Conservation (phyloP, 2,888 invertebrate genomes). For the Chrysina gloriosa region DNA sequence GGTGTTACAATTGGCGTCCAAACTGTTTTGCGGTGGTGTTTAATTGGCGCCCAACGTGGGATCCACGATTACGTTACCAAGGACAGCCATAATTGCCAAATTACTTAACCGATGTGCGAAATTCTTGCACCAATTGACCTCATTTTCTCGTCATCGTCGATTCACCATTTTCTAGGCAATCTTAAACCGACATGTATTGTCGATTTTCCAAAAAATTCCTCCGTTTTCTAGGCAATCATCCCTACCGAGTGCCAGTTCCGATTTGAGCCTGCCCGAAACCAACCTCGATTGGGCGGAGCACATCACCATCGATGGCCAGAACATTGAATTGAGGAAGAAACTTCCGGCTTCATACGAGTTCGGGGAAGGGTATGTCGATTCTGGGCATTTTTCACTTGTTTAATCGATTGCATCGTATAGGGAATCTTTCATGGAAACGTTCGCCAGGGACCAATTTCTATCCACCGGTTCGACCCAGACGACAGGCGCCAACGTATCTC, state of each 20-base stretch:
- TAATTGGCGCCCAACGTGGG: no score
- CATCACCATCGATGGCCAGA: slow-evolving; percentile 74
- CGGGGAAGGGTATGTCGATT: slow-evolving; percentile 52
- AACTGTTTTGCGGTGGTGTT: no score
- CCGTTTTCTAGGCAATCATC: slow-evolving; percentile 74
- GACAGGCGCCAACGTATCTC: slow-evolving; percentile 42
- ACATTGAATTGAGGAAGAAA: slow-evolving; percentile 73
- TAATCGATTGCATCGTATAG: not conserved
- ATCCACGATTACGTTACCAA: no score
- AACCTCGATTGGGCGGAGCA: slow-evolving; percentile 72
- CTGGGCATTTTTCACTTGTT: not conserved
- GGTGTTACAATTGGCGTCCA: no score
- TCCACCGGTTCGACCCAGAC: slow-evolving; percentile 47
- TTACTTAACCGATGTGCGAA: no score
- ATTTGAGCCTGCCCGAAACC: slow-evolving; percentile 72
- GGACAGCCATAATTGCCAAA: no score
- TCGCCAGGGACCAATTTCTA: slow-evolving; percentile 56
- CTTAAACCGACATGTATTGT: not conserved
- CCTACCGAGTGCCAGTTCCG: slow-evolving; percentile 80
- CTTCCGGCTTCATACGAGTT: slow-evolving; percentile 60
- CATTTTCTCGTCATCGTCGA: no score
- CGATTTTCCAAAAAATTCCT: slow-evolving; percentile 4
- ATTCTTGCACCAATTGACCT: no score
- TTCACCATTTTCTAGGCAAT: no score
- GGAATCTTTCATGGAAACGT: slow-evolving; percentile 43